Evolutionary conservation across 35 echinoderm and acorn worm species (phyloP), one percentile per base, ranked within the genome.

Genomic region (Strongylocentrotus purpuratus): DNA sequence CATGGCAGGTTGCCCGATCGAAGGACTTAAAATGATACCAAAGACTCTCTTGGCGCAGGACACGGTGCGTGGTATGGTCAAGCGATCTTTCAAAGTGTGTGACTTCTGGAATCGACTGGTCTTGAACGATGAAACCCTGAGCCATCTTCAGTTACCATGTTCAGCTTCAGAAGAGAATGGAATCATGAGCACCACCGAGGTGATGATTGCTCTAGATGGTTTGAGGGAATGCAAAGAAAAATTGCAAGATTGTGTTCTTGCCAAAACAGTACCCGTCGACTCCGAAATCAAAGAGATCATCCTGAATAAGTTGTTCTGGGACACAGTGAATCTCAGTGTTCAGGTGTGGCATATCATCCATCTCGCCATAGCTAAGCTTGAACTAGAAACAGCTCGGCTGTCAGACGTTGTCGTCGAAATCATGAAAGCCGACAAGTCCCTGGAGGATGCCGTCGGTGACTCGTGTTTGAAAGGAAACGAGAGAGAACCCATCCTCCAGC

Each of bases 331-430:
- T 31, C n/a, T 48, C 45, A 93, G 33, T 47, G 33, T 93, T 31
- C n/a, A 33, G 31, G 13, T 47, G 45, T 93, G 45, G 91, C 46
- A 46, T 9, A 93, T 12, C 9, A 31, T 93, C 46, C 46, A 93
- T 47, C 11, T 93, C 46, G 4, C 46, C 14, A 93, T 48, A 46
- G 58, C 91, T 10, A 93, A 93, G 13, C 46, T 93, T 5, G 48
- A 58, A 58, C 17, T n/a, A 58, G 91, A 93, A 47, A 32, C 45
- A 58, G 91, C 48, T 12, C 45, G 91, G 46, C n/a, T 93, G 31
- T 93, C 91, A 14, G 91, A 93, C 91, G 48, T 93, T 31, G 47
- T 58, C 48, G 15, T 50, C 6, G 91, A 93, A 93, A 93, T 58
- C 31, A 31, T 58, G 45, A 58, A 58, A 14, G 46, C 25, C 5